phyloP scores from a whole-genome alignment of 2,888 invertebrate genomes.

The Chirona hameri region DNA sequence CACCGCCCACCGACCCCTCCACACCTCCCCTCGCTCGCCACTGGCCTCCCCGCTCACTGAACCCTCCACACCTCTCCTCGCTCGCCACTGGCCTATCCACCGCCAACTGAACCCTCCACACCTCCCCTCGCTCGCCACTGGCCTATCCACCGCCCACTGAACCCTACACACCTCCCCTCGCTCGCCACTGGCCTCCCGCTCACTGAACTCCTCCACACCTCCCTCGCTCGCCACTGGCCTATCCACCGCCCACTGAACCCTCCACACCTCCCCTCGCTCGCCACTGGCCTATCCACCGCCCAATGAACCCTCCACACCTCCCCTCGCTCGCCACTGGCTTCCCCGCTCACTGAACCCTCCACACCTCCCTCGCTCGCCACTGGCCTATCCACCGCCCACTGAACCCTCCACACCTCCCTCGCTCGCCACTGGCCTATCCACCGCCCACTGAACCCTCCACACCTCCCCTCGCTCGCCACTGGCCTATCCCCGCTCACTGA shows the following conservation, averaged over 20 bases:
- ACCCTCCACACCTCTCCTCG: conserved; percentile 13
- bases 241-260: background rate
- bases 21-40: background rate
- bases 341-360: background rate
- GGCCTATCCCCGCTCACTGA: too few species aligned
- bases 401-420: too few species aligned
- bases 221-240: background rate
- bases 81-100: background rate
- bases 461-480: too few species aligned
- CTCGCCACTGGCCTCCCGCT: background rate
- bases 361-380: background rate
- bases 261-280: background rate
- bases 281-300: too few species aligned
- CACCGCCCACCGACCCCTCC: background rate
- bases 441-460: too few species aligned
- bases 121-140: background rate
- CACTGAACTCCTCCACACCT: conserved; percentile 4
- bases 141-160: too few species aligned
- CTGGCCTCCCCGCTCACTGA: too few species aligned
- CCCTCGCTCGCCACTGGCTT: background rate
- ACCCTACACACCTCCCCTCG: conserved; percentile 11
- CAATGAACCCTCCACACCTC: conserved; percentile 6
- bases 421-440: too few species aligned
- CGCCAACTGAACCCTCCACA: background rate
- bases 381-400: too few species aligned